These are phyloP conservation scores for Epicampocera succincta DNA, from an alignment of 2,888 invertebrate genomes.

Conservation along the genomic window DNA sequence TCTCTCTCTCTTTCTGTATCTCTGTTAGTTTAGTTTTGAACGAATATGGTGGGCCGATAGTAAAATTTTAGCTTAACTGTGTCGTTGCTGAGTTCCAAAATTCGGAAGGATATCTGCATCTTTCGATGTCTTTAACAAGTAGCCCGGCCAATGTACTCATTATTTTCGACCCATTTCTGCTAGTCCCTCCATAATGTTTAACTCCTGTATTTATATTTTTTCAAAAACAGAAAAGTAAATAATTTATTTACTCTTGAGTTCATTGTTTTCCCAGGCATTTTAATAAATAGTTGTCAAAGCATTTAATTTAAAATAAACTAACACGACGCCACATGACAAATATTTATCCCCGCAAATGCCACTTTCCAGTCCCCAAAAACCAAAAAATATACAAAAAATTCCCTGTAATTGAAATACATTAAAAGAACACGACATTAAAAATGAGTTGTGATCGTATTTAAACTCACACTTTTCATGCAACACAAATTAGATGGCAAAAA, in stretches of 20 bases:
- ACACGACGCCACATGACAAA: constrained; percentile 53
- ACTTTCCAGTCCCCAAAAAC: background rate
- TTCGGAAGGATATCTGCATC: too few species aligned
- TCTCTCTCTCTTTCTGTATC: too few species aligned
- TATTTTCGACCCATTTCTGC: too few species aligned
- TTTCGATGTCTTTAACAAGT: too few species aligned
- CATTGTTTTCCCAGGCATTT: constrained; percentile 74
- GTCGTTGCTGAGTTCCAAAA: too few species aligned
- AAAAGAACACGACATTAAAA: constrained; percentile 29
- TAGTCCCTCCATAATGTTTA: too few species aligned
- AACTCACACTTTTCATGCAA: constrained; percentile 51
- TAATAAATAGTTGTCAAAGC: constrained; percentile 74
- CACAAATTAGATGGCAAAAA: constrained; percentile 49
- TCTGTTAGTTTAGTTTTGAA: too few species aligned
- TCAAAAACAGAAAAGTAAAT: background rate
- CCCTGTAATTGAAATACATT: constrained; percentile 13
- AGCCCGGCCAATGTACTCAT: too few species aligned
- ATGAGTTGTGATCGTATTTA: constrained; percentile 45
- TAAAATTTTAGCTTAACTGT: too few species aligned
- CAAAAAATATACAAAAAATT: too few species aligned
- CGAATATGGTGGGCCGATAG: too few species aligned
- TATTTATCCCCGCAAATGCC: constrained; percentile 1
- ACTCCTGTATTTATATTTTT: background rate
- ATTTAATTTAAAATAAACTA: constrained; percentile 73
- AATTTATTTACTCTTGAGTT: constrained; percentile 46